Conservation (phyloP, 2,888 invertebrate genomes). For the Macrophya alboannulata region DNA sequence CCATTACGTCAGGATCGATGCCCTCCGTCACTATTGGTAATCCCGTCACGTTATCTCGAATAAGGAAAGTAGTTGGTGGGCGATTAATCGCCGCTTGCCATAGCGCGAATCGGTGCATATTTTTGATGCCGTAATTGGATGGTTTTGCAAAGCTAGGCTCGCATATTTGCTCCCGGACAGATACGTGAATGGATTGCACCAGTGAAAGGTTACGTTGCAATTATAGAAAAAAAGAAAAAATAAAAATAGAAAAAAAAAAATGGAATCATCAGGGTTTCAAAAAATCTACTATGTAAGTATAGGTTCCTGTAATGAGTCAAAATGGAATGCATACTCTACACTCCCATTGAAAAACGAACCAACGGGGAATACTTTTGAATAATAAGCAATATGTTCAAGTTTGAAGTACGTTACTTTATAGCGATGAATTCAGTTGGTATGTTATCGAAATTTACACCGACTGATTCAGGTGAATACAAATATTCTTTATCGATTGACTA, state of each 20-base stretch:
- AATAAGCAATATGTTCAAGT: neutral
- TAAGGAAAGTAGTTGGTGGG: neutral
- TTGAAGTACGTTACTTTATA: neutral
- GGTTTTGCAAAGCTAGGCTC: neutral
- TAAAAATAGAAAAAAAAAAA: neutral
- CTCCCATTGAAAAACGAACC: neutral
- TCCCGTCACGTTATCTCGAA: conserved; percentile 21
- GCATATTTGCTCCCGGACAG: neutral
- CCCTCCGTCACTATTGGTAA: neutral
- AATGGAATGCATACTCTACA: neutral
- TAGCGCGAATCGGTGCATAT: conserved; percentile 20
- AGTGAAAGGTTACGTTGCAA: neutral
- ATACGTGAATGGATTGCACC: conserved; percentile 21
- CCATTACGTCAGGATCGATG: conserved; percentile 13
- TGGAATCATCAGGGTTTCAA: neutral
- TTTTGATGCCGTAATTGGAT: neutral
- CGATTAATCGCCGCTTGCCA: neutral
- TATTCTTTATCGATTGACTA: neutral
- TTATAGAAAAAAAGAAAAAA: neutral
- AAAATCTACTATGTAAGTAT: neutral
- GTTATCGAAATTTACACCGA: neutral
- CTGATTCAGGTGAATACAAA: neutral
- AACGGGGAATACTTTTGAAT: neutral
- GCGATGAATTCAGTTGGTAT: neutral
- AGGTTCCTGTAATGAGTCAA: neutral